Conservation (phyloP, 2,797 vertebrate genomes). For the Parambassis ranga region DNA sequence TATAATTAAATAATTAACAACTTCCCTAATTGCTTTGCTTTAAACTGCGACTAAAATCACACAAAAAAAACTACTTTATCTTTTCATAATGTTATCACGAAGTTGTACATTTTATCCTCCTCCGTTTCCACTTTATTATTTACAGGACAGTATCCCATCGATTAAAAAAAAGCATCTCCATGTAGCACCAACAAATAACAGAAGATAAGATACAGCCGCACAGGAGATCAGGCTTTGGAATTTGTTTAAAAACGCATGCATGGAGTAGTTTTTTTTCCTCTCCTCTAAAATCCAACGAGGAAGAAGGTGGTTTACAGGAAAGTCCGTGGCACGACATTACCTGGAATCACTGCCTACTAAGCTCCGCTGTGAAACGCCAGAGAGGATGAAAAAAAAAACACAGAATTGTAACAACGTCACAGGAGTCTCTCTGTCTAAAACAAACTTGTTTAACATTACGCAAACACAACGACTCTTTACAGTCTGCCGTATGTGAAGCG, state of each 20-base stretch:
- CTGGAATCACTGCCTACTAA: slow-evolving; percentile 68
- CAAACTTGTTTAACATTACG: not conserved
- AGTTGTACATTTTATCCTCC: not conserved
- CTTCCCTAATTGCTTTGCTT: not conserved
- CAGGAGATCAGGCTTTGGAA: not conserved
- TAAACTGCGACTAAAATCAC: too few relatives aligned
- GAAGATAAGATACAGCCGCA: not conserved
- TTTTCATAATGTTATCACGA: not conserved
- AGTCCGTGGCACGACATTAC: slow-evolving; percentile 71
- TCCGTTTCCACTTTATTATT: not conserved
- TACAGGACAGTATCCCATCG: too few relatives aligned
- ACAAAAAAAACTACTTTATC: not conserved
- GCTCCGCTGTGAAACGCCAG: slow-evolving; percentile 64
- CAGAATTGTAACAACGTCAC: slow-evolving; percentile 19
- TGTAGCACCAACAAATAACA: not conserved
- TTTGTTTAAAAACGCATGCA: slow-evolving; percentile 48
- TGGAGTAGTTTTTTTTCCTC: not conserved
- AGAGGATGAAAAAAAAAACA: slow-evolving; percentile 14
- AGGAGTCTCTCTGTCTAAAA: slow-evolving; percentile 49
- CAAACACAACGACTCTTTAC: slow-evolving; percentile 20
- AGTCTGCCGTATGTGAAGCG: slow-evolving; percentile 28
- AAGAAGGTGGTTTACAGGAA: slow-evolving; percentile 48
- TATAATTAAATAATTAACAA: not conserved
- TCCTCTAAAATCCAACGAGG: slow-evolving; percentile 23
- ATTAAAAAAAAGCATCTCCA: too few relatives aligned